Evolutionary conservation across 1,140 invertebrate genomes (phyloP).

Genomic region (Calephelis nemesis): DNA sequence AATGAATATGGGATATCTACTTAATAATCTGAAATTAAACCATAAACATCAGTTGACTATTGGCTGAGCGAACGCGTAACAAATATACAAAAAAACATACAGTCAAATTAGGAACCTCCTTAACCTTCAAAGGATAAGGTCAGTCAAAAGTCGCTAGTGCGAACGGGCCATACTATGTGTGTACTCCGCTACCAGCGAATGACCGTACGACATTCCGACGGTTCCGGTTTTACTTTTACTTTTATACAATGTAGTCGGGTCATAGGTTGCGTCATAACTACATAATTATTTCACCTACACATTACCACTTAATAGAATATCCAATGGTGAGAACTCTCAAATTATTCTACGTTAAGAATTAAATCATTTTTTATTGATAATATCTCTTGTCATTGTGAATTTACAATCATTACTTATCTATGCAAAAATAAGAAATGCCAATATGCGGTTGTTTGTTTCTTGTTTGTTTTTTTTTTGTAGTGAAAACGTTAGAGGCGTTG

Average conservation of each 20-base stretch:
- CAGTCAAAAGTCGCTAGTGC: neutral
- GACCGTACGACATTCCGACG: slow-evolving; percentile 7
- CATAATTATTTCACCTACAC: slow-evolving; percentile 13
- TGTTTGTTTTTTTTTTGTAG: no score
- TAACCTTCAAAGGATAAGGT: no score
- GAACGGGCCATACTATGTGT: neutral
- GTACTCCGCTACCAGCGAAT: neutral
- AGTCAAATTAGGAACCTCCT: no score
- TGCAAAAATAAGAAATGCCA: neutral
- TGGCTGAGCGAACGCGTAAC: no score
- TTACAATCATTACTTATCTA: no score
- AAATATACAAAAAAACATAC: no score
- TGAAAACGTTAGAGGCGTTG: no score
- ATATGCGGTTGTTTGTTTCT: no score
- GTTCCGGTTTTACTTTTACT: slow-evolving; percentile 25
- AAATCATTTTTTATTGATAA: neutral
- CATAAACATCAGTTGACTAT: no score
- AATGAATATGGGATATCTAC: no score
- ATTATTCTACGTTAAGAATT: neutral
- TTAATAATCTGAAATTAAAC: no score
- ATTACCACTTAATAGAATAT: neutral
- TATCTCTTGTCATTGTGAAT: no score
- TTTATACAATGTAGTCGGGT: slow-evolving; percentile 17
- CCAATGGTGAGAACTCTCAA: neutral
- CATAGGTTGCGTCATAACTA: slow-evolving; percentile 24